Conservation (phyloP, 1,140 invertebrate species). For the Lutraria rhynchaena region DNA sequence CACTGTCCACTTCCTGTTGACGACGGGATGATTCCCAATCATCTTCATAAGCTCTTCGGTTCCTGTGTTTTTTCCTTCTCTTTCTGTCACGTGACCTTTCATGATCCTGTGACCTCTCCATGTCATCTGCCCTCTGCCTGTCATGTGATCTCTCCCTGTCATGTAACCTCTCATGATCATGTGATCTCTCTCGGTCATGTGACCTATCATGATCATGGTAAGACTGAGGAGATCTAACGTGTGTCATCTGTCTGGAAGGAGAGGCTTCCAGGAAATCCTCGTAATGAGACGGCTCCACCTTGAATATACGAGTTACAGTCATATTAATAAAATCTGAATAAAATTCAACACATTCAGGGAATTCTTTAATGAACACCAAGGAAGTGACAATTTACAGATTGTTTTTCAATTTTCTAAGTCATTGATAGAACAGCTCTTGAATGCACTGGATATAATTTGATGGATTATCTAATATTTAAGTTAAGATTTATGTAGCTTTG, state of each 20-base stretch:
- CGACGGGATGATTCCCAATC: not conserved
- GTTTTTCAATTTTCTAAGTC: not conserved
- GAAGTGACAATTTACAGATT: not conserved
- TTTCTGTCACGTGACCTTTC: not conserved
- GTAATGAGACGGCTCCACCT: slow-evolving; percentile 41
- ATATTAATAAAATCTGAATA: too few species aligned
- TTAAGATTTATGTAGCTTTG: not conserved
- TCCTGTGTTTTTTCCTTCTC: slow-evolving; percentile 1
- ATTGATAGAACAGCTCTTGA: not conserved
- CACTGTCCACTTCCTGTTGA: not conserved
- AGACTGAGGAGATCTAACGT: not conserved
- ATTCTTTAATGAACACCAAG: not conserved
- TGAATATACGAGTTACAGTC: not conserved
- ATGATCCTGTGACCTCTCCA: not conserved
- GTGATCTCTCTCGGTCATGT: slow-evolving; percentile 5
- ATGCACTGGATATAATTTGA: not conserved
- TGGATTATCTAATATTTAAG: not conserved
- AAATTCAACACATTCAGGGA: not conserved
- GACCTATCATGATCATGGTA: slow-evolving; percentile 18
- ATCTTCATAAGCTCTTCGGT: not conserved
- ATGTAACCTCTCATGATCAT: not conserved
- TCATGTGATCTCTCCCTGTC: slow-evolving; percentile 14
- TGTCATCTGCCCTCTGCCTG: slow-evolving; percentile 24
- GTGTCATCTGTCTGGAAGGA: not conserved
- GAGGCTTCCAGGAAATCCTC: slow-evolving; percentile 26